Evolutionary conservation across 23 tunicate species (phyloP).

Genomic region (Trididemnum nubilum): DNA sequence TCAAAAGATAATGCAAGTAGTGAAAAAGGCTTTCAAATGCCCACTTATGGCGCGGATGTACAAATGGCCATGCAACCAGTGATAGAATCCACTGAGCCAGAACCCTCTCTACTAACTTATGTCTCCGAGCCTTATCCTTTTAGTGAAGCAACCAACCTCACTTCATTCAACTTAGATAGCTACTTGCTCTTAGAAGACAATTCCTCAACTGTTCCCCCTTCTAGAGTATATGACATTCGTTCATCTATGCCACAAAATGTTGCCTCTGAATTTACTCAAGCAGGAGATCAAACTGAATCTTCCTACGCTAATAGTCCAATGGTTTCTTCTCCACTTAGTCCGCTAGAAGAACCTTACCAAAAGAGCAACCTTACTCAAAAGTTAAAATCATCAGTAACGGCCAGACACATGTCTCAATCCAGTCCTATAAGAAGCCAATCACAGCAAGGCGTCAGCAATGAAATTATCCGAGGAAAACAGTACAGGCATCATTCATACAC

Average conservation of each 20-base stretch:
- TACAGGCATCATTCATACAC: slow-evolving; percentile 50
- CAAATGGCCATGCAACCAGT: background rate
- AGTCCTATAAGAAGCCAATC: background rate
- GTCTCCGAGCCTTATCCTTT: background rate
- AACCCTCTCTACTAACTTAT: background rate
- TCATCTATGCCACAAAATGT: background rate
- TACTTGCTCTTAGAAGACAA: background rate
- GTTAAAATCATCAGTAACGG: background rate
- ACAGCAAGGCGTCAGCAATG: too few species aligned
- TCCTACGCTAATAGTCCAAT: background rate
- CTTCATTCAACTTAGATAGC: background rate
- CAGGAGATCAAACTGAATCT: background rate
- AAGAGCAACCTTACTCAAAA: background rate
- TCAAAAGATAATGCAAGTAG: background rate
- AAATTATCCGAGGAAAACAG: slow-evolving; percentile 13
- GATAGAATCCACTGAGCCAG: background rate
- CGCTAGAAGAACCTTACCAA: background rate
- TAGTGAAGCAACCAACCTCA: background rate
- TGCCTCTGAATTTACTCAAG: background rate
- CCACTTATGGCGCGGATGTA: background rate
- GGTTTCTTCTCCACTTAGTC: background rate
- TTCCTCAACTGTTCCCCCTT: background rate
- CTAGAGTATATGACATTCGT: background rate
- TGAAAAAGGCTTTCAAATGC: background rate
- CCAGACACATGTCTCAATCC: background rate